Percentiles rank a stretch among this genome's conserved stretches.
Conservation (phyloP, 2,797 vertebrate species). For the Erethizon dorsatum region DNA sequence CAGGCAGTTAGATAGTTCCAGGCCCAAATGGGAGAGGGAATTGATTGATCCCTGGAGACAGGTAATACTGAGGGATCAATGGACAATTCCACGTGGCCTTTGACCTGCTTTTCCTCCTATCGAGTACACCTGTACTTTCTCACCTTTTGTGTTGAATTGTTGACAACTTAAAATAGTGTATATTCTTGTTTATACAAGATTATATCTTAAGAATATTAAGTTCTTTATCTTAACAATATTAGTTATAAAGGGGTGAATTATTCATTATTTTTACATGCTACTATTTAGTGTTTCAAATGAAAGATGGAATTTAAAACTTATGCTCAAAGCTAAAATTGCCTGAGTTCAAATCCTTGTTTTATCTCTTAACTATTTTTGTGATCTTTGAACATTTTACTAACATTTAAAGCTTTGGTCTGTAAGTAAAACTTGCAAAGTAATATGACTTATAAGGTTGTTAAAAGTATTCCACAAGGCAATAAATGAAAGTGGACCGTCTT, state of each 20-base stretch:
- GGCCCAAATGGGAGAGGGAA: not conserved
- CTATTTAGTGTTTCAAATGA: not conserved
- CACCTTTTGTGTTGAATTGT: not conserved
- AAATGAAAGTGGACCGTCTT: not conserved
- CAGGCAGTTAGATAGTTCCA: not conserved
- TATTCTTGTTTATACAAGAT: not conserved
- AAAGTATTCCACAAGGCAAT: not conserved
- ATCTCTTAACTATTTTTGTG: not conserved
- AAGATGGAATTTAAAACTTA: not conserved
- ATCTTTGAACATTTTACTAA: not conserved
- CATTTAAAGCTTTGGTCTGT: not conserved
- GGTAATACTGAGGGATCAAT: not conserved
- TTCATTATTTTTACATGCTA: not conserved
- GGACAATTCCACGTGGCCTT: not conserved
- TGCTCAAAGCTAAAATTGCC: not conserved
- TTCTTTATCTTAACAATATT: not conserved
- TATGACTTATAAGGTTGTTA: not conserved
- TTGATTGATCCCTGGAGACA: not conserved
- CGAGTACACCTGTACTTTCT: not conserved
- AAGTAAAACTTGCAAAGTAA: slow-evolving; percentile 16
- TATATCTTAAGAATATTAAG: not conserved
- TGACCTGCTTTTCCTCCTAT: not conserved
- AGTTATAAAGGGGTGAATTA: not conserved
- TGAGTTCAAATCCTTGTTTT: not conserved
- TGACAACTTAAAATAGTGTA: not conserved